Percentiles rank a stretch among this genome's conserved stretches.
phyloP scores from a whole-genome alignment of 2,797 vertebrate species.

The Neosilurus mollespiculum region DNA sequence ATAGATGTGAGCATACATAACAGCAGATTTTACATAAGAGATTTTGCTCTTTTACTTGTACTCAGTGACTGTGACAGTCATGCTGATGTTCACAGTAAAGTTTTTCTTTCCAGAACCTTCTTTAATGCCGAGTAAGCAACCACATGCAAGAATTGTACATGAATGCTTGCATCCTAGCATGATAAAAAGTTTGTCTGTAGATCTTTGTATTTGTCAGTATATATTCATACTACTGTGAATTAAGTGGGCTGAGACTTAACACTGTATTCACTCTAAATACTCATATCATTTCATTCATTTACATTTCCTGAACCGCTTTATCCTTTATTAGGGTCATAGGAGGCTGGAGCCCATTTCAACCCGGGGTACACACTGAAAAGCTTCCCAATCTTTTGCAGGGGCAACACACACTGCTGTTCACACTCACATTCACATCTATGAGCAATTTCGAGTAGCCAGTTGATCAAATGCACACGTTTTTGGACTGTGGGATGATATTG shows the following conservation, averaged over 20 bases:
- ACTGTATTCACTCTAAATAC: not conserved
- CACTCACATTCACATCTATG: no score
- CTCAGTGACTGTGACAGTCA: not conserved
- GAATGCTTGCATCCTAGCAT: not conserved
- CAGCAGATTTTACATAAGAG: not conserved
- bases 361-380: no score
- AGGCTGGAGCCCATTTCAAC: no score
- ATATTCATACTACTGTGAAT: not conserved
- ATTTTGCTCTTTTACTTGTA: conserved; percentile 9
- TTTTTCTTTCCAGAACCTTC: not conserved
- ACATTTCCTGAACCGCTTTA: no score
- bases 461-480: no score
- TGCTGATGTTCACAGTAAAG: not conserved
- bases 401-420: no score
- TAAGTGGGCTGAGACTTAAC: not conserved
- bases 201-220: not conserved
- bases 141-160: not conserved
- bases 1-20: conserved; percentile 2
- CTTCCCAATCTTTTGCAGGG: no score
- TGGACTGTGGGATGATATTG: no score
- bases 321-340: no score
- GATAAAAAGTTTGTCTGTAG: not conserved
- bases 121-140: not conserved
- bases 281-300: no score
- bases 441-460: no score